Percentiles rank a stretch among this genome's conserved stretches.
Conservation (phyloP, 2,113 vertebrate species). For the Hyaena hyaena region DNA sequence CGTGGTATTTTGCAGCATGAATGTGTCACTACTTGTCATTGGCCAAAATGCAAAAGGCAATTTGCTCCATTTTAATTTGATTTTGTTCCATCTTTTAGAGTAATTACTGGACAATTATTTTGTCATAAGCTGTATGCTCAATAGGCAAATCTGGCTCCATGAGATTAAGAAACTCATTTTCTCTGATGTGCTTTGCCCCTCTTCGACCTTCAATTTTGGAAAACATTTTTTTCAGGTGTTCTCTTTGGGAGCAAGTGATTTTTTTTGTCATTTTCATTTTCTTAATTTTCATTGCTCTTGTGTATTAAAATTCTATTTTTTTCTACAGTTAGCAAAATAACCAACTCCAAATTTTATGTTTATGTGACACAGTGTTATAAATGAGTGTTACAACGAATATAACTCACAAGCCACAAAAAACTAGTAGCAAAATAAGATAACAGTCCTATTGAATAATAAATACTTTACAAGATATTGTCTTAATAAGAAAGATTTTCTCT, state of each 20-base stretch:
- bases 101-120: slow-evolving; percentile 77
- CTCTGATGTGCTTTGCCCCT: slow-evolving; percentile 47
- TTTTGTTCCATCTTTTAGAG: slow-evolving; percentile 68
- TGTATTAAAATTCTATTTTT: not conserved
- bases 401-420: not conserved
- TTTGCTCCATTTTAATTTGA: slow-evolving; percentile 72
- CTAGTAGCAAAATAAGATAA: not conserved
- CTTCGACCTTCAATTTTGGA: slow-evolving; percentile 67
- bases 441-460: not conserved
- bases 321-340: not conserved
- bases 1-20: slow-evolving; percentile 12
- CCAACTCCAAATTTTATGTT: not conserved
- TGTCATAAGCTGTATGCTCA: slow-evolving; percentile 67
- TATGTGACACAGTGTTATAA: not conserved
- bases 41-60: slow-evolving; percentile 58
- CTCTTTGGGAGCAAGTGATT: not conserved
- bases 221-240: slow-evolving; percentile 63
- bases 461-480: not conserved
- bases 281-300: slow-evolving; percentile 28
- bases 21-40: slow-evolving; percentile 55
- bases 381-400: not conserved
- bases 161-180: slow-evolving; percentile 75
- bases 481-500: not conserved
- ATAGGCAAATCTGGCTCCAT: slow-evolving; percentile 58
- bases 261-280: slow-evolving; percentile 10